Evolutionary conservation across 2,797 vertebrate species (phyloP), one percentile per base, ranked within the genome.

Genomic region (Rhodeus uyekii): DNA sequence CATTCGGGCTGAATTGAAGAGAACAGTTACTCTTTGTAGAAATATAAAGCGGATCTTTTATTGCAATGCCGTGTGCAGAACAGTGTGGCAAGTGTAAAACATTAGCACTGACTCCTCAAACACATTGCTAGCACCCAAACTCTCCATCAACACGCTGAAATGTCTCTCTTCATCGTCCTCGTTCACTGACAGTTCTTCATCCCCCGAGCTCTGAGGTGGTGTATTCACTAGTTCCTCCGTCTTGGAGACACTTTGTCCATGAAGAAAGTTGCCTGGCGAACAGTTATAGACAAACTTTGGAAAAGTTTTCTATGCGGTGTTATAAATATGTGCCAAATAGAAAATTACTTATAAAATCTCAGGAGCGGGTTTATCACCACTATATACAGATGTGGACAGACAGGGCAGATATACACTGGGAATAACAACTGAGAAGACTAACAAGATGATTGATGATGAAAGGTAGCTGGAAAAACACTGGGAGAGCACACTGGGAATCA

Each of bases 101-200:
- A 67, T 34, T 12, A 14, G 39, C 44, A 92, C 94, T 96, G 91
- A 98, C 97, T 97, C 96, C 87, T 97, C 94, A 80, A 97, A 94
- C 87, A 96, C 87, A 18, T 92, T 95, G 50, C 93, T 93, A 81
- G 95, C 95, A 76, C 96, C 97, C 72, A 99, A 92, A 42, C 87
- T 94, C 48, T 97, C 95, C 93, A 98, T 93, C 86, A 98, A 92
- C 91, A 91, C 91, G 58, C 90, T 94, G 90, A 99, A 98, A 83
- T 97, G 96, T 5, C 88, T 86, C 83, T 98, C 96, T 68, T 96
- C 96, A 12, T 98, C 95, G 0, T 94, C 92, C 7, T 95, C 94
- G 0, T 83, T 92, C 3, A 50, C 91, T 5, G 81, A 86, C 64
- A 91, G 86, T 32, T 82, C 90, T 81, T 94, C 93, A 4, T 93